A percentile compares a stretch with the other conserved stretches of the same genome.
phyloP scores from a whole-genome alignment of 2,797 vertebrate species.

The Sparus aurata region DNA sequence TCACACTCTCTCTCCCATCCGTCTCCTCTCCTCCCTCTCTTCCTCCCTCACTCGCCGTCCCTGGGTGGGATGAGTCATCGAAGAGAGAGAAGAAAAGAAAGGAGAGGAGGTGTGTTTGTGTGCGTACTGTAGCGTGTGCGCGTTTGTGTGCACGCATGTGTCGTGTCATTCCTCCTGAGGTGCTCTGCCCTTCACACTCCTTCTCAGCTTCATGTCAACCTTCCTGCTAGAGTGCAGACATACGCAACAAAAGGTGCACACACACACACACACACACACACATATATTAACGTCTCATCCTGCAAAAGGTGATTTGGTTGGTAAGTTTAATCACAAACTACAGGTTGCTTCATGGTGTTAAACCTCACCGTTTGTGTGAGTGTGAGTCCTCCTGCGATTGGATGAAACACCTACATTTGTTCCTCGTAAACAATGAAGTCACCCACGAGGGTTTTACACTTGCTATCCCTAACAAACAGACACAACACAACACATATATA shows the following conservation, averaged over 20 bases:
- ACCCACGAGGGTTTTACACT: constrained; percentile 39
- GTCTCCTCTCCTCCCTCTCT: constrained; percentile 50
- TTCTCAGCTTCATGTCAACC: constrained; percentile 73
- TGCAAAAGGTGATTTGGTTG: neutral
- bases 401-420: constrained; percentile 56
- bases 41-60: constrained; percentile 65
- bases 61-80: constrained; percentile 84
- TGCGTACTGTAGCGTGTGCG: constrained; percentile 45
- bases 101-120: constrained; percentile 65
- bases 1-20: constrained; percentile 50
- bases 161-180: constrained; percentile 77
- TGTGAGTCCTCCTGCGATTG: constrained; percentile 22
- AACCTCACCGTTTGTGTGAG: constrained; percentile 8
- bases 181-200: constrained; percentile 81
- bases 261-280: constrained; percentile 4
- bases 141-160: constrained; percentile 59
- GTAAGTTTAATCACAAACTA: neutral
- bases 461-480: constrained; percentile 14
- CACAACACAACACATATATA: neutral
- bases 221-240: constrained; percentile 59
- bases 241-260: constrained; percentile 42
- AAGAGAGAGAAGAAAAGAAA: constrained; percentile 72
- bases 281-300: constrained; percentile 13
- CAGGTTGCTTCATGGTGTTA: constrained; percentile 16
- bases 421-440: constrained; percentile 45